Conservation (phyloP, 64 coral and sea anemone species). For the Dendronephthya gigantea region DNA sequence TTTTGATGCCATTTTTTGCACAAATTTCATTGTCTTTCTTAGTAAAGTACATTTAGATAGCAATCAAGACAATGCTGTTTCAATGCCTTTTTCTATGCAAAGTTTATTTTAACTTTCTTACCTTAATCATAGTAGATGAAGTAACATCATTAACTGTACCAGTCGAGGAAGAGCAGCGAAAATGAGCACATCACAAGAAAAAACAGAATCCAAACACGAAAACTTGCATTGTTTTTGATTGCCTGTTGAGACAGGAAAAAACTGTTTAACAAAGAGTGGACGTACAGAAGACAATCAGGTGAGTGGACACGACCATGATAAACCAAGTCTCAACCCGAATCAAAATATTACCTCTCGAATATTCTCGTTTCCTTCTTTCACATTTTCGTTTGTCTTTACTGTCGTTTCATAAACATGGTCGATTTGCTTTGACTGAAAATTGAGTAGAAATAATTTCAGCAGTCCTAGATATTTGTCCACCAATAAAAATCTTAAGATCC, state of each 20-base stretch:
- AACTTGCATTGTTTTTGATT: slow-evolving; percentile 97
- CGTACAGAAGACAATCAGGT: too few species aligned
- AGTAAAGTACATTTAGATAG: too few species aligned
- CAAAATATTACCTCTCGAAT: slow-evolving; percentile 57
- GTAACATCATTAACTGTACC: slow-evolving; percentile 55
- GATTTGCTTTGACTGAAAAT: slow-evolving; percentile 57
- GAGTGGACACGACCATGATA: too few species aligned
- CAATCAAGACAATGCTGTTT: too few species aligned
- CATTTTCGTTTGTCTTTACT: slow-evolving; percentile 76
- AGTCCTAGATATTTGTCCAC: too few species aligned
- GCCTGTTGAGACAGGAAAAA: slow-evolving; percentile 37
- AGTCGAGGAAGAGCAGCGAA: slow-evolving; percentile 77
- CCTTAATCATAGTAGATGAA: background rate
- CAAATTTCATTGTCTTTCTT: too few species aligned
- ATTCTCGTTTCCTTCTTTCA: slow-evolving; percentile 89
- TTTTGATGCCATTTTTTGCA: too few species aligned
- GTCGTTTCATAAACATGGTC: slow-evolving; percentile 75
- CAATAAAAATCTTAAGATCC: too few species aligned
- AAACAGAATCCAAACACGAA: slow-evolving; percentile 95
- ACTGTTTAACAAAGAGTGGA: too few species aligned
- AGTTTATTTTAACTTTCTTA: background rate
- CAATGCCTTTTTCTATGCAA: too few species aligned
- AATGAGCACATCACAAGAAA: slow-evolving; percentile 97
- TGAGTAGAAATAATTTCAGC: too few species aligned
- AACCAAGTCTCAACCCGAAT: too few species aligned